Base-by-base conservation (phyloP, 2,113 vertebrate genomes). In the Cyrtonyx montezumae region DNA sequence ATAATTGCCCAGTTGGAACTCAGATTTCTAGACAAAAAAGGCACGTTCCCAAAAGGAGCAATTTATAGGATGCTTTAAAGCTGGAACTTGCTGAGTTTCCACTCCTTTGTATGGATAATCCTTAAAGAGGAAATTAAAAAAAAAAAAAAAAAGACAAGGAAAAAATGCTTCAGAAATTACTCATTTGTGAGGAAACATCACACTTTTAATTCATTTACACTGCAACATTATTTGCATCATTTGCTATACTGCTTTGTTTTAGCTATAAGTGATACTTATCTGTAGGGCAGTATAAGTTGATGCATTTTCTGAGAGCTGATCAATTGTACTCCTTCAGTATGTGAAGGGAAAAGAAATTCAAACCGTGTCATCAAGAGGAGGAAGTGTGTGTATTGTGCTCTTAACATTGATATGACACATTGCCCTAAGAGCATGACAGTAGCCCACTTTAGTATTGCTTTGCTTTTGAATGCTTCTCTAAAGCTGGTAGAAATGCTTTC, bases 1-100 rank as follows among this genome's bases (percentile, higher is more conserved):
- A 81, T 91, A 88, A 89, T 82, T 91, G 63, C 68, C 89, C 81
- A 71, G 65, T 71, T 93, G 84, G 56, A 91, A 78, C 75, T 89
- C 51, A 16, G 22, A 82, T 95, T 91, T 86, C 86, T 83, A 68
- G 51, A 66, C 67, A 91, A 89, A 91, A 70, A 34, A 85, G 58
- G 55, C 59, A 67, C 15, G 1, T 23, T 89, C 63, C 62, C 87
- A 83, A 82, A 92, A 93, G 92, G 71, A 85, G 22, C 46, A 80
- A 89, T 85, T 82, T 82, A 56, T n/a, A 92, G 63, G 55, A 40
- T 43, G 11, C 75, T 83, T 84, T 87, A 91, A 91, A 91, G 51
- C 51, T 0, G 8, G 61, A 95, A 79, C 55, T 82, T 91, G 46
- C 34, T 59, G 63, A 23, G 26, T 92, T 96, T 93, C 81, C 51